Conservation (phyloP, 2,888 invertebrate species). For the Lottia scabra region DNA sequence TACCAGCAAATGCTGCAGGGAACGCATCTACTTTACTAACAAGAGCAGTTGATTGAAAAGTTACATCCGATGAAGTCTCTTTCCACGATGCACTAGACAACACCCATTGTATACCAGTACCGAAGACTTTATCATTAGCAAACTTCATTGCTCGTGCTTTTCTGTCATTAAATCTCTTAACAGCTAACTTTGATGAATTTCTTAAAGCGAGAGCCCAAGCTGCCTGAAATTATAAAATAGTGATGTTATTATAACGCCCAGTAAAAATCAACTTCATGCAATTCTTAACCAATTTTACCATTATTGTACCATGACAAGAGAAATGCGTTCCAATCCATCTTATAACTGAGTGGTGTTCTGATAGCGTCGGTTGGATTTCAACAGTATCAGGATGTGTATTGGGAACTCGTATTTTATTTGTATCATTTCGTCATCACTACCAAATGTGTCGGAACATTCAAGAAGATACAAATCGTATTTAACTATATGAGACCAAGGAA, state of each 20-base stretch:
- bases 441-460: no score
- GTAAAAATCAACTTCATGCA: no score
- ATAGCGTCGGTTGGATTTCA: no score
- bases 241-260: background rate
- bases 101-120: conserved; percentile 27
- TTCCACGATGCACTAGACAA: conserved; percentile 15
- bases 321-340: no score
- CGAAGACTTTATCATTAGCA: conserved; percentile 24
- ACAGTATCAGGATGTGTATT: no score
- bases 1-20: conserved; percentile 30
- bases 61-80: conserved; percentile 33
- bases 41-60: conserved; percentile 36
- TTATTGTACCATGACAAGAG: no score
- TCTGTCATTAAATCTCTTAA: conserved; percentile 23
- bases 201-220: conserved; percentile 27
- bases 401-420: no score
- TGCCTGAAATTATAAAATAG: conserved; percentile 26
- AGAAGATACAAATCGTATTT: no score
- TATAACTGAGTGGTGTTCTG: no score
- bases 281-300: no score
- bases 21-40: conserved; percentile 15
- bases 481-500: no score
- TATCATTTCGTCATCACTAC: no score
- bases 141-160: conserved; percentile 29
- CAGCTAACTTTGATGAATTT: conserved; percentile 28